These are phyloP conservation scores for Genyomyrus donnyi DNA, from an alignment of 2,113 vertebrate genomes.

Conservation along the genomic window DNA sequence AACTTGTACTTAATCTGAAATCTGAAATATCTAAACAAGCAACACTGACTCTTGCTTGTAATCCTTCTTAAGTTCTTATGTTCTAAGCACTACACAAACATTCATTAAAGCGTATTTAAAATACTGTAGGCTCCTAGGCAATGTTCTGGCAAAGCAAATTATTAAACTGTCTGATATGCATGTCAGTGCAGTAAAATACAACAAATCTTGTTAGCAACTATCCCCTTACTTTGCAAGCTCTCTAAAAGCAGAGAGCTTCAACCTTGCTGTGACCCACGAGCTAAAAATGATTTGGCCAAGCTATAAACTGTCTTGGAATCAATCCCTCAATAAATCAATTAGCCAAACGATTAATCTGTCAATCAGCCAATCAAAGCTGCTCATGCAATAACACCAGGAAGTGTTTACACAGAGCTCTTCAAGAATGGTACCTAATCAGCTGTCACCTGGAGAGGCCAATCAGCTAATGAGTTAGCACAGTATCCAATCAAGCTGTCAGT, in stretches of 20 bases:
- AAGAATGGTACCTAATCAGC: neutral
- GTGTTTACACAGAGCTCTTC: neutral
- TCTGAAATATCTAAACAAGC: neutral
- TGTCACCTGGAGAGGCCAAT: neutral
- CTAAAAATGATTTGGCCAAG: neutral
- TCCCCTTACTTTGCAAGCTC: neutral
- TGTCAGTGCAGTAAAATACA: neutral
- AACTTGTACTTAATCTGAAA: neutral
- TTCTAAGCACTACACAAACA: neutral
- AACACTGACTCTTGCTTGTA: neutral
- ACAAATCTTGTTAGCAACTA: neutral
- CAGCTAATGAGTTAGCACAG: neutral
- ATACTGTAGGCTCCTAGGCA: neutral
- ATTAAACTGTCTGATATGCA: neutral
- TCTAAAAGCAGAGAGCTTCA: neutral
- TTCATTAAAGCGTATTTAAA: neutral
- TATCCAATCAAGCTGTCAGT: neutral
- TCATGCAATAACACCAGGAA: neutral
- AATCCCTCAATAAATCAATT: neutral
- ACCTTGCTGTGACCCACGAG: neutral
- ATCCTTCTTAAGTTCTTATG: neutral
- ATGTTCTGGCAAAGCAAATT: neutral
- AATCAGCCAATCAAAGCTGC: neutral
- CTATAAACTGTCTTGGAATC: neutral
- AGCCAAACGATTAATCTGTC: conserved; percentile 1